phyloP scores from a whole-genome alignment of 53 echinoderm and acorn worm genomes.

The Paracentrotus lividus region DNA sequence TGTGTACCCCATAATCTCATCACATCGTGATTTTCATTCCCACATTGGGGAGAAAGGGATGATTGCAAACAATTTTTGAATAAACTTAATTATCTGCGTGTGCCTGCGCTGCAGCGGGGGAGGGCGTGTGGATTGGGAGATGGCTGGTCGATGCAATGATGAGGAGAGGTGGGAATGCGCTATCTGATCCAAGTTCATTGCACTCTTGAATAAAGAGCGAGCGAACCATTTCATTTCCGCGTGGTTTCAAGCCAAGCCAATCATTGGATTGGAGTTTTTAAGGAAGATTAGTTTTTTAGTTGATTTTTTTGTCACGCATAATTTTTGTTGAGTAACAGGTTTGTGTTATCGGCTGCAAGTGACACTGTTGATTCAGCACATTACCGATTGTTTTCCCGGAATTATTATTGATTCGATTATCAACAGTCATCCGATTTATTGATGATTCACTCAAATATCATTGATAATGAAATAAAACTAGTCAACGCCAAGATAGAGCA shows the following conservation, averaged over 20 bases:
- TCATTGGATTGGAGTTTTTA: neutral
- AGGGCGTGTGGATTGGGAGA: constrained; percentile 7
- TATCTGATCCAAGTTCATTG: constrained; percentile 48
- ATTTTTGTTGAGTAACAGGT: constrained; percentile 23
- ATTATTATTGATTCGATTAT: neutral
- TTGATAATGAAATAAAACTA: no score
- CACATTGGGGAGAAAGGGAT: constrained; percentile 43
- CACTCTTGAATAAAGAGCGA: constrained; percentile 29
- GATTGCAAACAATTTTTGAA: constrained; percentile 53
- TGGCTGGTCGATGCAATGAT: neutral
- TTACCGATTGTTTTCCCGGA: neutral
- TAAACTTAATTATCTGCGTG: constrained; percentile 50
- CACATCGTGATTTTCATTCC: neutral
- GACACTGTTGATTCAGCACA: neutral
- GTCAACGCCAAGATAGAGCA: no score
- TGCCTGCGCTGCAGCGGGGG: no score
- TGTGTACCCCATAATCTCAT: constrained; percentile 41
- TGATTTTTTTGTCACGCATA: constrained; percentile 22
- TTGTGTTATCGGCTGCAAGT: neutral
- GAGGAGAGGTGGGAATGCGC: neutral
- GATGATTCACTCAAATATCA: no score
- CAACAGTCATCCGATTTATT: no score
- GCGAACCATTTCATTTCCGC: constrained; percentile 1
- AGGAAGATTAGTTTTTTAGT: constrained; percentile 9
- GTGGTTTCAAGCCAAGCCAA: constrained; percentile 22